Percentiles rank a stretch among this genome's conserved stretches.
Evolutionary conservation across 2,888 invertebrate genomes (phyloP).

Genomic region (Drosophila limbata): DNA sequence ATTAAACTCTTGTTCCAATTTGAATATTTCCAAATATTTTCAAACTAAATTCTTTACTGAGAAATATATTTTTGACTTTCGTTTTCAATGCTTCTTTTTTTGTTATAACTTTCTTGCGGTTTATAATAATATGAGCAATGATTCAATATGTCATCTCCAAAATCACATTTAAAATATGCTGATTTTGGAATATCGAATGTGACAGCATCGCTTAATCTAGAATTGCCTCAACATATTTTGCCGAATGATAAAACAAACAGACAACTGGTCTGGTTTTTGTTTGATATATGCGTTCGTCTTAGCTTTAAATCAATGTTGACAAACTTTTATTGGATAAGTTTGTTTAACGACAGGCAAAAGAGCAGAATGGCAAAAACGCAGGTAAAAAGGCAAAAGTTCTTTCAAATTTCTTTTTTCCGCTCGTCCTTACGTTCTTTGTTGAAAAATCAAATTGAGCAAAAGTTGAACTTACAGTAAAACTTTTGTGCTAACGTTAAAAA

Average conservation of each 20-base stretch:
- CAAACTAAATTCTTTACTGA: neutral
- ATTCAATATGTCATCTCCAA: neutral
- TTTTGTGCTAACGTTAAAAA: conserved; percentile 57
- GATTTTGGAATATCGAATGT: conserved; percentile 1
- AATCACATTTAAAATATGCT: conserved; percentile 1
- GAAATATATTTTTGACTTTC: neutral
- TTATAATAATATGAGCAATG: neutral
- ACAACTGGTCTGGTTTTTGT: conserved; percentile 48
- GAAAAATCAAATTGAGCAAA: conserved; percentile 79
- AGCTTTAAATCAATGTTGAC: conserved; percentile 85
- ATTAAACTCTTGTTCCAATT: neutral
- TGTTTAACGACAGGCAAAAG: conserved; percentile 81
- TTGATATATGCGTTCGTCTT: conserved; percentile 73
- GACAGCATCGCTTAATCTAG: neutral
- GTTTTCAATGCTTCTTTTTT: neutral
- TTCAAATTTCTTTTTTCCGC: conserved; percentile 21
- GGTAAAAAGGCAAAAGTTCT: conserved; percentile 72
- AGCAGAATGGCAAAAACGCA: conserved; percentile 50
- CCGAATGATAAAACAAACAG: conserved; percentile 31
- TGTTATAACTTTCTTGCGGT: neutral
- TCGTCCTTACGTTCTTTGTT: conserved; percentile 51
- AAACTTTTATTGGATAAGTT: conserved; percentile 86
- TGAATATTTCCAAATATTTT: neutral
- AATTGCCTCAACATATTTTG: neutral
- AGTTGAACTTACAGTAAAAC: conserved; percentile 62